Percentiles rank a stretch among this genome's conserved stretches.
Evolutionary conservation across 1,140 invertebrate genomes (phyloP).

Genomic region (Scaptomyza hsui): DNA sequence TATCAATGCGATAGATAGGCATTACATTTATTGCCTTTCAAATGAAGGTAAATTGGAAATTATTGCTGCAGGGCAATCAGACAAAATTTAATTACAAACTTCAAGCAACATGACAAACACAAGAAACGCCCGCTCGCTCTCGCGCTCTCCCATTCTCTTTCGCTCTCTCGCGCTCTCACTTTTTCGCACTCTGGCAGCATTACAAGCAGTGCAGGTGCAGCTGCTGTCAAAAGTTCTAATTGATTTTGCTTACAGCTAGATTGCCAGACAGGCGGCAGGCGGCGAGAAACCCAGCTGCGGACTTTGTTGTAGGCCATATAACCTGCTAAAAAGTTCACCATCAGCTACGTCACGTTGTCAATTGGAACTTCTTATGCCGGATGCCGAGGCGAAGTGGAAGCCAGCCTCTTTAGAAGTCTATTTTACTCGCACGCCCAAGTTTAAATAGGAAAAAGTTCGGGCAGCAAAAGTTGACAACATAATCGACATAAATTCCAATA

Average conservation of each 20-base stretch:
- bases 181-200: conserved; percentile 3
- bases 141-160: background rate
- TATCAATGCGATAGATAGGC: conserved; percentile 58
- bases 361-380: conserved; percentile 61
- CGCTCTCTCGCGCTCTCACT: background rate
- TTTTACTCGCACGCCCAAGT: conserved; percentile 59
- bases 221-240: conserved; percentile 76
- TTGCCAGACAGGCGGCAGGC: background rate
- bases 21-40: conserved; percentile 72
- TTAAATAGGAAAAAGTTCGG: conserved; percentile 76
- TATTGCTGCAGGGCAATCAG: conserved; percentile 67
- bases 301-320: conserved; percentile 44
- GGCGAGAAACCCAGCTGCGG: conserved; percentile 42
- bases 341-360: conserved; percentile 68
- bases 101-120: conserved; percentile 20
- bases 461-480: conserved; percentile 74
- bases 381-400: too few relatives aligned
- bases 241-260: conserved; percentile 69
- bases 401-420: conserved; percentile 62
- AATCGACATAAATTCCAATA: conserved; percentile 81
- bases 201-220: conserved; percentile 46
- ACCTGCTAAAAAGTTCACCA: conserved; percentile 55
- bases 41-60: conserved; percentile 69
- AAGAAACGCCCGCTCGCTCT: background rate
- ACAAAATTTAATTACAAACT: conserved; percentile 73